Conservation (phyloP, 2,797 vertebrate species). For the Catamblyrhynchus diadema region DNA sequence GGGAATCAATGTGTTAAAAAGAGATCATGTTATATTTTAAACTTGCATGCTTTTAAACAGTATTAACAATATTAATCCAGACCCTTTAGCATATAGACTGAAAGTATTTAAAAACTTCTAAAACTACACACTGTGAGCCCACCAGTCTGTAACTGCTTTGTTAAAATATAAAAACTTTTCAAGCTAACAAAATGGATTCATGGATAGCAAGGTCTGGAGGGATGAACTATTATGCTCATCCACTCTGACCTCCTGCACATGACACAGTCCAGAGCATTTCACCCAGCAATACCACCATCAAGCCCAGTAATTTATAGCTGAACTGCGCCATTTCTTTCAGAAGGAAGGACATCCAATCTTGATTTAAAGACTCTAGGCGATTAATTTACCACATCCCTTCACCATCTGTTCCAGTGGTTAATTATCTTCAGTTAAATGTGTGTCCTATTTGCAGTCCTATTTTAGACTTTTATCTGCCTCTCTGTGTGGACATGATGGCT, state of each 20-base stretch:
- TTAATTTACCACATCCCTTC: slow-evolving; percentile 61
- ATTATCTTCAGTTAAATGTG: slow-evolving; percentile 46
- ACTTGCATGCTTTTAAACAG: background rate
- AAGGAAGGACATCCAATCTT: slow-evolving; percentile 38
- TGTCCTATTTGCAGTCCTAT: slow-evolving; percentile 47
- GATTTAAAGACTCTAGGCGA: slow-evolving; percentile 52
- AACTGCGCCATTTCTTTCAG: slow-evolving; percentile 16
- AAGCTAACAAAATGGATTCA: slow-evolving; percentile 6
- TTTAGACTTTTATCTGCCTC: slow-evolving; percentile 32
- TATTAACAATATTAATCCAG: slow-evolving; percentile 5
- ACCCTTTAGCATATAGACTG: background rate
- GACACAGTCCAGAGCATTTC: slow-evolving; percentile 40
- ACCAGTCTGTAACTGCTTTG: background rate
- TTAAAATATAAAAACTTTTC: slow-evolving; percentile 26
- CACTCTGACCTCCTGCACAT: slow-evolving; percentile 24
- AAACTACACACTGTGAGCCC: background rate
- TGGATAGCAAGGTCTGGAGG: slow-evolving; percentile 12
- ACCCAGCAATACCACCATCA: slow-evolving; percentile 16
- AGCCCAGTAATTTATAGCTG: slow-evolving; percentile 46
- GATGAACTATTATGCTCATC: slow-evolving; percentile 29
- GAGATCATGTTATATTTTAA: background rate
- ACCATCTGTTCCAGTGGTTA: slow-evolving; percentile 63
- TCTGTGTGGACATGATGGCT: background rate
- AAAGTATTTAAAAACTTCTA: slow-evolving; percentile 21
- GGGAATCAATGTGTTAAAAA: background rate